These are phyloP conservation scores for Fistularia commersonii DNA, from an alignment of 2,797 vertebrate species.

Conservation along the genomic window DNA sequence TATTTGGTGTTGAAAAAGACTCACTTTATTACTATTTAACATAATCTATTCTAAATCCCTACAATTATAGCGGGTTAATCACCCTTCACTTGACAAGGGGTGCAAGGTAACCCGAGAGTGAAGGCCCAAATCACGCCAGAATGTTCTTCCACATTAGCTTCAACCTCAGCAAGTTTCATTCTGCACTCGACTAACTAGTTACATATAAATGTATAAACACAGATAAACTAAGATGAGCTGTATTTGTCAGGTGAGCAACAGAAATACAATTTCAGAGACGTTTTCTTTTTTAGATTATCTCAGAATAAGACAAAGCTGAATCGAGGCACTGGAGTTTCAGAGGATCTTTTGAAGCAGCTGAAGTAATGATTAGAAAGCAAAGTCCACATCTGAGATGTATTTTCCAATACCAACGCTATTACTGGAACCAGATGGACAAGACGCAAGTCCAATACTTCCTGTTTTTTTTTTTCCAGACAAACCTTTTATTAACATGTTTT, in stretches of 20 bases:
- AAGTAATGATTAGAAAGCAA: slow-evolving; percentile 66
- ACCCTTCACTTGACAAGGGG: too few species aligned
- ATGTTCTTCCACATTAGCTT: too few species aligned
- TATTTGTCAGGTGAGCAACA: background rate
- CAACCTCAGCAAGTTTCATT: too few species aligned
- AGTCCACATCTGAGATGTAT: slow-evolving; percentile 76
- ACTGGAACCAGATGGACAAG: slow-evolving; percentile 70
- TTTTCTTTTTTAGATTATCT: slow-evolving; percentile 48
- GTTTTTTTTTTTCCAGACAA: slow-evolving; percentile 55
- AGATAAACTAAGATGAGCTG: background rate
- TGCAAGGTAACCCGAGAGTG: too few species aligned
- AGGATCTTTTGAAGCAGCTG: slow-evolving; percentile 60
- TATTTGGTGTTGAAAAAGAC: too few species aligned
- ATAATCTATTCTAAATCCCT: too few species aligned
- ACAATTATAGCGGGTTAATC: too few species aligned
- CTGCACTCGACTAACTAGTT: too few species aligned
- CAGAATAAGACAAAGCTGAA: slow-evolving; percentile 58
- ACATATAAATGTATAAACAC: too few species aligned
- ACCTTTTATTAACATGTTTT: slow-evolving; percentile 62
- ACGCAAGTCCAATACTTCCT: slow-evolving; percentile 58
- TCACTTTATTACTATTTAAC: too few species aligned
- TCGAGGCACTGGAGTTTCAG: slow-evolving; percentile 31
- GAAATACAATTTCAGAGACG: slow-evolving; percentile 5
- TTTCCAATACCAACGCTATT: slow-evolving; percentile 64
- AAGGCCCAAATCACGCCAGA: too few species aligned